phyloP scores from a whole-genome alignment of 2,113 vertebrate species.

The Rhizomys pruinosus region DNA sequence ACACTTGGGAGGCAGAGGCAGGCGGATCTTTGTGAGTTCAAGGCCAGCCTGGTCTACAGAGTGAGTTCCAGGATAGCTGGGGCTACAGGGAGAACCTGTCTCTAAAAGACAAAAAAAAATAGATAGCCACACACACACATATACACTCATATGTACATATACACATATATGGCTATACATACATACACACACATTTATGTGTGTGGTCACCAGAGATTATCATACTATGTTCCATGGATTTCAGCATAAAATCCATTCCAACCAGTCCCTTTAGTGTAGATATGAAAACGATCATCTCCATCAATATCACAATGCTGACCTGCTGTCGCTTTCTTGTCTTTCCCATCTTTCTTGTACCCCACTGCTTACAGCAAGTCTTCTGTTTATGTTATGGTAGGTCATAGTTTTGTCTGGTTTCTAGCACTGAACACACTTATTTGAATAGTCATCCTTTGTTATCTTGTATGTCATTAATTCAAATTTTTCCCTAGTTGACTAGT shows the following conservation, averaged over 20 bases:
- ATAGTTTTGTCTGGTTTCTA: neutral
- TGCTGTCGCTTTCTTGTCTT: neutral
- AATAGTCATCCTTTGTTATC: neutral
- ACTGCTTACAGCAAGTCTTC: neutral
- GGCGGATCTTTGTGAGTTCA: too few species aligned
- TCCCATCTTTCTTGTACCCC: neutral
- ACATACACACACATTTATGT: neutral
- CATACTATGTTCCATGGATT: neutral
- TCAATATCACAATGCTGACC: neutral
- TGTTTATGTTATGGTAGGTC: neutral
- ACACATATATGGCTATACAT: neutral
- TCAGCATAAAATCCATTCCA: constrained; percentile 2
- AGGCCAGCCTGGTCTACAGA: too few species aligned
- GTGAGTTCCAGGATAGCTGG: too few species aligned
- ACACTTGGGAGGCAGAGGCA: too few species aligned
- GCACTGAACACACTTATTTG: constrained; percentile 3
- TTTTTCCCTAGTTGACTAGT: neutral
- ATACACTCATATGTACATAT: neutral
- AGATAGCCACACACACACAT: too few species aligned
- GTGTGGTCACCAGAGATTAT: neutral
- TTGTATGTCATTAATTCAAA: neutral
- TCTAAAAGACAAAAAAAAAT: too few species aligned
- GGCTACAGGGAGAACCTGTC: too few species aligned
- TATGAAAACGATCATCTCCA: neutral
- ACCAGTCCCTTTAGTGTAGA: neutral